Evolutionary conservation across 2,888 invertebrate species (phyloP).

Genomic region (Girardia tigrina): DNA sequence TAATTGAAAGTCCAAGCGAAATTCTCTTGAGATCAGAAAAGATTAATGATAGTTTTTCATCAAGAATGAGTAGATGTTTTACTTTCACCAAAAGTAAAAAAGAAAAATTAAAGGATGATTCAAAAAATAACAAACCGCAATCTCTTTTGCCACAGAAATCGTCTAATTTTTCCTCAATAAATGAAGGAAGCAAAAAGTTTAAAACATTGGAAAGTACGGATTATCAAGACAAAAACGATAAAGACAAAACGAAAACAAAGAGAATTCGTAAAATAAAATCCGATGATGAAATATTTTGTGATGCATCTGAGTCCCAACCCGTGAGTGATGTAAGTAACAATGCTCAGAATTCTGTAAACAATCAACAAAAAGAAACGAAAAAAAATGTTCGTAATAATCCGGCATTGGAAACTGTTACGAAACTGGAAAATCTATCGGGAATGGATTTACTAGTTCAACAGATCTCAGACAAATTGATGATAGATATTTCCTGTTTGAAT

Average conservation of each 20-base stretch:
- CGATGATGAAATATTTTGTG: background rate
- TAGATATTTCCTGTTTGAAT: background rate
- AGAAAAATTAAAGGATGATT: no score
- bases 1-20: background rate
- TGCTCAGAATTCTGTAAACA: background rate
- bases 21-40: background rate
- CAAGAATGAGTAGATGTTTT: background rate
- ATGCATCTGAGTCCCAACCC: background rate
- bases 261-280: no score
- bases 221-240: background rate
- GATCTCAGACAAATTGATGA: conserved; percentile 5
- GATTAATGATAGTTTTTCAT: background rate
- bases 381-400: background rate
- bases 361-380: background rate
- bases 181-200: no score
- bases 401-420: background rate
- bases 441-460: conserved; percentile 8
- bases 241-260: background rate
- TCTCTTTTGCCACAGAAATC: no score
- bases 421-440: conserved; percentile 10
- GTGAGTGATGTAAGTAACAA: conserved; percentile 18
- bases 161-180: no score
- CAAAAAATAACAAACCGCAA: no score
- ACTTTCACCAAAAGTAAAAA: background rate
- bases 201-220: no score